A percentile compares a stretch with the other conserved stretches of the same genome.
These are phyloP conservation scores for Dallia pectoralis DNA, from an alignment of 2,797 vertebrate genomes.

Conservation along the genomic window DNA sequence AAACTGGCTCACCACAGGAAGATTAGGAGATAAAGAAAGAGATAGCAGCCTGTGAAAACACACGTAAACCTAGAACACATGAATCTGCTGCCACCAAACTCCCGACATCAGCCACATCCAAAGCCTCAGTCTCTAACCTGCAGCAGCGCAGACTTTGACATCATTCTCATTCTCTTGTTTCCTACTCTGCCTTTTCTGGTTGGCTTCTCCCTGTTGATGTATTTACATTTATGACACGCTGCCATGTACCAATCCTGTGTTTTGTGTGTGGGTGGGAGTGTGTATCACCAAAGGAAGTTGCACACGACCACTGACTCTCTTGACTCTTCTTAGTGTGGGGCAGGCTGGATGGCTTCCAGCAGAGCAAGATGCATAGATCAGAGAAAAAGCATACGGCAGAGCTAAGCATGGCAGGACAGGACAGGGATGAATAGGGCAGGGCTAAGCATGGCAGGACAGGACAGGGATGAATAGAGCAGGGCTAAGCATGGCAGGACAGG, in stretches of 20 bases:
- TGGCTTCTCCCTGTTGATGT: constrained; percentile 68
- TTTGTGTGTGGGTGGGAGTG: constrained; percentile 29
- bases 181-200: constrained; percentile 63
- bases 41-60: constrained; percentile 68
- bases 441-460: too few species aligned
- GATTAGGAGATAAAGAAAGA: constrained; percentile 51
- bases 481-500: too few species aligned
- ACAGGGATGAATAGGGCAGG: too few species aligned
- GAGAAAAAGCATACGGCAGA: constrained; percentile 30
- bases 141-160: constrained; percentile 63
- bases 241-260: constrained; percentile 52
- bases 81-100: constrained; percentile 69
- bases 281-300: constrained; percentile 43
- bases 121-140: constrained; percentile 65
- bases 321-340: constrained; percentile 62
- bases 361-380: constrained; percentile 51
- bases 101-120: constrained; percentile 62
- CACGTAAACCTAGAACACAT: constrained; percentile 61
- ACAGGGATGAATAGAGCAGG: too few species aligned
- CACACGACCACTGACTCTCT: constrained; percentile 36
- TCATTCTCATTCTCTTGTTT: constrained; percentile 54
- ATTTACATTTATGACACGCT: constrained; percentile 56
- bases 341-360: constrained; percentile 60
- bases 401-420: constrained; percentile 19
- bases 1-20: constrained; percentile 74